phyloP scores from a whole-genome alignment of 2,888 invertebrate genomes.

The Cheilosia scutellata region DNA sequence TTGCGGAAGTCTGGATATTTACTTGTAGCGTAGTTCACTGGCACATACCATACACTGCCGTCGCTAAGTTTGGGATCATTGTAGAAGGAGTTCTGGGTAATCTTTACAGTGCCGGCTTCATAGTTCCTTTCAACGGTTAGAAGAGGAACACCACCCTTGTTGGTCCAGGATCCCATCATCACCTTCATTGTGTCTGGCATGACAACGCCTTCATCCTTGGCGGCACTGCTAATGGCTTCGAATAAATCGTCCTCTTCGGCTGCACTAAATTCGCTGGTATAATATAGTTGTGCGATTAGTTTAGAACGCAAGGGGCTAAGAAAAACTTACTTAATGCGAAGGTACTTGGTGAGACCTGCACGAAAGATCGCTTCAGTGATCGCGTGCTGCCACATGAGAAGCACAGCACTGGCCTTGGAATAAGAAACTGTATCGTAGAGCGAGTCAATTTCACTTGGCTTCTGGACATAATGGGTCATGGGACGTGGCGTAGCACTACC shows the following conservation, averaged over 20 bases:
- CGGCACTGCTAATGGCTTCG: conserved; percentile 78
- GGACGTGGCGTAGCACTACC: conserved; percentile 91
- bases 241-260: conserved; percentile 80
- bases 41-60: conserved; percentile 80
- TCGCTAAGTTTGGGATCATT: conserved; percentile 66
- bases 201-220: conserved; percentile 77
- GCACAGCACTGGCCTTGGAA: conserved; percentile 91
- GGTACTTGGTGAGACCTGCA: conserved; percentile 80
- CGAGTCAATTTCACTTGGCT: conserved; percentile 92
- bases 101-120: conserved; percentile 82
- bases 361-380: conserved; percentile 80
- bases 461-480: conserved; percentile 91
- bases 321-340: conserved; percentile 79
- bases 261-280: conserved; percentile 77
- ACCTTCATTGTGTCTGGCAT: conserved; percentile 85
- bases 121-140: conserved; percentile 86
- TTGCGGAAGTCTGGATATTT: conserved; percentile 80
- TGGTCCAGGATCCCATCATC: conserved; percentile 87
- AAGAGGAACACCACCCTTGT: conserved; percentile 87
- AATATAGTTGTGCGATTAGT: not conserved
- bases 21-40: conserved; percentile 80
- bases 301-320: not conserved
- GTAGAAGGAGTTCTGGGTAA: conserved; percentile 85
- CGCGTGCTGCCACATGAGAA: conserved; percentile 82
- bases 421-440: conserved; percentile 95